These are phyloP conservation scores for Chloroceryle amazona DNA, from an alignment of 2,797 vertebrate species.

Conservation along the genomic window DNA sequence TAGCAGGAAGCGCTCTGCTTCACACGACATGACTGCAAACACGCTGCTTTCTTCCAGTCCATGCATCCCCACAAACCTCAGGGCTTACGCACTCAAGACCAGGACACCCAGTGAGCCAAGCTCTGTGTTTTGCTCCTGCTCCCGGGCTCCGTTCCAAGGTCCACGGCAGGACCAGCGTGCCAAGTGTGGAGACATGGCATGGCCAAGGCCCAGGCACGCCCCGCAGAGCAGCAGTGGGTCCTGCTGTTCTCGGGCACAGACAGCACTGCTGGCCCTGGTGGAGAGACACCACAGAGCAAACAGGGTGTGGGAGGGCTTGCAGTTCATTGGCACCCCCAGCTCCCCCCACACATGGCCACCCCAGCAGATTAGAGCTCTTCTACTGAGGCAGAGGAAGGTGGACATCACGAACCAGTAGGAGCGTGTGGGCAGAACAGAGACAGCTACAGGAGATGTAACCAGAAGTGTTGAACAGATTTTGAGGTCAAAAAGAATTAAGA, in stretches of 20 bases:
- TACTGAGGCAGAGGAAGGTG: background rate
- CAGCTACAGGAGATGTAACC: background rate
- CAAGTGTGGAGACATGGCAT: rapidly evolving
- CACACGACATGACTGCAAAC: rapidly evolving
- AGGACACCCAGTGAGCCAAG: background rate
- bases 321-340: background rate
- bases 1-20: background rate
- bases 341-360: too few relatives aligned
- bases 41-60: rapidly evolving
- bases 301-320: rapidly evolving
- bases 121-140: too few relatives aligned
- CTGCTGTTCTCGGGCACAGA: rapidly evolving
- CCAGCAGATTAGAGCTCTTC: background rate
- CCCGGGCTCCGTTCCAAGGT: rapidly evolving
- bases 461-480: background rate
- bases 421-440: background rate
- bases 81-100: rapidly evolving
- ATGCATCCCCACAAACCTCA: rapidly evolving
- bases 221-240: rapidly evolving
- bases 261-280: background rate
- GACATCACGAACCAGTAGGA: background rate
- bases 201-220: rapidly evolving
- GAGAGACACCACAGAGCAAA: background rate
- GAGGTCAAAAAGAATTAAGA: background rate
- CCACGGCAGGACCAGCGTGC: rapidly evolving